Conservation (phyloP, 2,797 vertebrate species). For the Xerus rutilus region DNA sequence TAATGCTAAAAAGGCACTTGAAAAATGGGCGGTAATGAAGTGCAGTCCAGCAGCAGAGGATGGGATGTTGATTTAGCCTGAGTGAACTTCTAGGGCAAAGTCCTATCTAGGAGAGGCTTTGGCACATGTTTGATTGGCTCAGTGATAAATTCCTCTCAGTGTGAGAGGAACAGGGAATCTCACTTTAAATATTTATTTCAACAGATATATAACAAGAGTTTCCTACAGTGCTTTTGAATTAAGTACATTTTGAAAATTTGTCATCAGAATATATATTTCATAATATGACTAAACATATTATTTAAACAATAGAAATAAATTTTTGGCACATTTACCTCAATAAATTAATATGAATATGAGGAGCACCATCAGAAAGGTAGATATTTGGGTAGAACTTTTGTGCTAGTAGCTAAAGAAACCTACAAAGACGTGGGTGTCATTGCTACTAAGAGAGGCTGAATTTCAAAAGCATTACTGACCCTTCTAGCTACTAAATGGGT, state of each 20-base stretch:
- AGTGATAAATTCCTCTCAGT: not conserved
- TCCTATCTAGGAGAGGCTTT: not conserved
- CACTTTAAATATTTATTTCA: slow-evolving; percentile 11
- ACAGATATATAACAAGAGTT: not conserved
- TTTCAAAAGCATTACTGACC: not conserved
- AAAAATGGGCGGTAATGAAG: slow-evolving; percentile 1
- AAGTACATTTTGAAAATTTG: not conserved
- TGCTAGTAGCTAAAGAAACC: not conserved
- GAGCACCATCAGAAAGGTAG: not conserved
- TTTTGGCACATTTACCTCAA: not conserved
- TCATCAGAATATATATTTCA: not conserved
- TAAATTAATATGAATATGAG: not conserved
- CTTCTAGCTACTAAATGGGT: not conserved
- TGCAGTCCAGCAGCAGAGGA: not conserved
- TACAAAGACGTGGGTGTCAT: not conserved
- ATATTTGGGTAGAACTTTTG: not conserved
- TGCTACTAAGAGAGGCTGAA: not conserved
- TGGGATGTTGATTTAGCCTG: not conserved
- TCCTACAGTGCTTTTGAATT: not conserved
- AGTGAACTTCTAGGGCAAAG: not conserved
- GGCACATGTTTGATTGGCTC: not conserved
- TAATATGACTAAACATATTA: not conserved
- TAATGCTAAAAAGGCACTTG: not conserved
- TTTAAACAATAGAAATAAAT: not conserved
- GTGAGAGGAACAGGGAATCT: not conserved